Conservation (phyloP, 2,113 vertebrate species). For the Struthidea cinerea region DNA sequence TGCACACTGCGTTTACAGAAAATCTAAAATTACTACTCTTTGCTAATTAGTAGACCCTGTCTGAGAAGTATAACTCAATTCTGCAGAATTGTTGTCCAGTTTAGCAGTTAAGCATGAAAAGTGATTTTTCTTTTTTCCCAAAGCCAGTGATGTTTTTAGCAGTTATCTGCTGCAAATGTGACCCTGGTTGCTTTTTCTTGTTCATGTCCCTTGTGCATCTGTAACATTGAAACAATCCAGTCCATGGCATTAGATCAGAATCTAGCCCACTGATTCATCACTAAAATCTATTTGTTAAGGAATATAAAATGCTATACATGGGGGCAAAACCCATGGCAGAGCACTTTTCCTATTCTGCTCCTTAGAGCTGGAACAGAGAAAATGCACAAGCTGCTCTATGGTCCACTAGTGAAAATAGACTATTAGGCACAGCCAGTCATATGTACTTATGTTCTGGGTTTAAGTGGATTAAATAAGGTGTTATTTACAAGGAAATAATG, state of each 20-base stretch:
- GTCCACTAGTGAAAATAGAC: neutral
- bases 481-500: constrained; percentile 66
- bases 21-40: neutral
- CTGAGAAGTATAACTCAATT: neutral
- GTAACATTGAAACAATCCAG: neutral
- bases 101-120: neutral
- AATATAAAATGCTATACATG: neutral
- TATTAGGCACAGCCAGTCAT: neutral
- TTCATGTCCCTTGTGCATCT: neutral
- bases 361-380: neutral
- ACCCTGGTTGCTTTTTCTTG: neutral
- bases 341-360: neutral
- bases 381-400: neutral
- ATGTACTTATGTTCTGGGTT: constrained; percentile 27
- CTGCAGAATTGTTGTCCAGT: neutral
- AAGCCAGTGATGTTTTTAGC: neutral
- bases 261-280: neutral
- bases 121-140: neutral
- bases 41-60: neutral
- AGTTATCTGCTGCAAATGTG: neutral
- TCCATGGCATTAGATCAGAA: neutral
- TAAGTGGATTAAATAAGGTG: constrained; percentile 48
- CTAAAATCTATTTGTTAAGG: neutral
- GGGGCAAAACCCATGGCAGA: neutral
- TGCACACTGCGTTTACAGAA: neutral